Base-by-base conservation (phyloP, 1,140 invertebrate genomes). In the Lasioglossum albipes region DNA sequence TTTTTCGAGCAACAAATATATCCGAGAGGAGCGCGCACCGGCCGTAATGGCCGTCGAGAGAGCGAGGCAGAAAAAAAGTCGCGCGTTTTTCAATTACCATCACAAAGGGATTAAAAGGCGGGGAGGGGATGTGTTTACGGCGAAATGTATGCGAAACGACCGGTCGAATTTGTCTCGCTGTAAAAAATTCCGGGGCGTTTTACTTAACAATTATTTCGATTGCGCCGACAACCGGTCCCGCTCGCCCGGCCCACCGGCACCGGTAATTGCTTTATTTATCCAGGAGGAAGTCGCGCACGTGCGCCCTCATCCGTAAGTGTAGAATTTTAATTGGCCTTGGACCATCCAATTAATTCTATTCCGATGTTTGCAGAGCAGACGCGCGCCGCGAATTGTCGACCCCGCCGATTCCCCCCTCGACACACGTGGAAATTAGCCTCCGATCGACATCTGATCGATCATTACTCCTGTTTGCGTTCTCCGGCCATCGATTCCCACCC, bases 271-370 rank as follows among this genome's bases (percentile, higher is more conserved):
- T 81, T 85, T 77, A 81, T 84, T 85, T 84, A 81, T 68, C 31
- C 61, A 49, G 45, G 66, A 62, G 31, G 41, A 54, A 64, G 54
- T 64, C 41, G 52, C 54, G 41, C 41, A 45, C 36, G 54, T 57
- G 36, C 22, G 16, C n/a, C 72, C 16, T 42, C 57, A 31, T 52
- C 42, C 52, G 31, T 70, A 75, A 65, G 52, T 78, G 75, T 64
- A 72, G 79, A 79, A 85, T 85, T 85, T 85, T 85, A 85, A 85
- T 85, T 82, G 79, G 83, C 72, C 49, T 36, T 61, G 67, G 54
- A 42, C 54, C 71, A 36, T 85, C 66, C 83, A 82, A 84, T 85
- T 84, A 84, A 82, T 85, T 82, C 78, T n/a, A 61, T 75, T 62
- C 66, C 42, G 69, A 76, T 42, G 45, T 84, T 80, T 66, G 45